Percentiles rank a stretch among this genome's conserved stretches.
phyloP scores from a whole-genome alignment of 2,113 vertebrate genomes.

The Rhinoptilus africanus region DNA sequence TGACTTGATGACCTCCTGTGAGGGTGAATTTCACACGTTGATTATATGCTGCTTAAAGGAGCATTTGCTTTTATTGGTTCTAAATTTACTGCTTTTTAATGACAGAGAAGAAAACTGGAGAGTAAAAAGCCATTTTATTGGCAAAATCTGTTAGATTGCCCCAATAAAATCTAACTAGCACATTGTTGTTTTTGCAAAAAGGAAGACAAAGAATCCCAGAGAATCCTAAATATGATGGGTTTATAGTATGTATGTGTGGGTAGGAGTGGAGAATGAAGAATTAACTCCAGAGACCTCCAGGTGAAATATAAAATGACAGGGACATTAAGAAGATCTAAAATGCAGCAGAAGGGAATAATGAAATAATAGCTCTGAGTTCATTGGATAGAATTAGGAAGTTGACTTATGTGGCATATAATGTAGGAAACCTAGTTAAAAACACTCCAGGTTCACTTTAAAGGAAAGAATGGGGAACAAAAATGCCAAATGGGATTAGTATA shows the following conservation, averaged over 20 bases:
- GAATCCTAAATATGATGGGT: background rate
- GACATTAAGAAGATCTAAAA: background rate
- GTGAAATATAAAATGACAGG: background rate
- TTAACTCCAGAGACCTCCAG: background rate
- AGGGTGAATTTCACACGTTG: slow-evolving; percentile 20
- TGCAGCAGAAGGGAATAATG: background rate
- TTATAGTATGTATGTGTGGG: background rate
- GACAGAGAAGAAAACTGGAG: background rate
- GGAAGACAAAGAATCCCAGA: background rate
- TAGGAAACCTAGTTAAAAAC: background rate
- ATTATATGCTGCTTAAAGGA: background rate
- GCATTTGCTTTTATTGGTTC: background rate
- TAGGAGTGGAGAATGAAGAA: background rate
- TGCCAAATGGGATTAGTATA: background rate
- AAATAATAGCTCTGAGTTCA: background rate
- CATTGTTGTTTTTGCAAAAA: background rate
- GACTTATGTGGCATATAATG: background rate
- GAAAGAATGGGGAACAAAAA: background rate
- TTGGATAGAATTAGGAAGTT: background rate
- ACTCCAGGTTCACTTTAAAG: background rate
- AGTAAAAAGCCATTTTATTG: background rate
- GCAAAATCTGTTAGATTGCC: background rate
- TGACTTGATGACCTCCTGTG: slow-evolving; percentile 4
- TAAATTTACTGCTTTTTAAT: slow-evolving; percentile 22
- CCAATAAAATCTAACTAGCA: background rate